phyloP scores from a whole-genome alignment of 2,113 vertebrate species.

The Neolamprologus devosi region DNA sequence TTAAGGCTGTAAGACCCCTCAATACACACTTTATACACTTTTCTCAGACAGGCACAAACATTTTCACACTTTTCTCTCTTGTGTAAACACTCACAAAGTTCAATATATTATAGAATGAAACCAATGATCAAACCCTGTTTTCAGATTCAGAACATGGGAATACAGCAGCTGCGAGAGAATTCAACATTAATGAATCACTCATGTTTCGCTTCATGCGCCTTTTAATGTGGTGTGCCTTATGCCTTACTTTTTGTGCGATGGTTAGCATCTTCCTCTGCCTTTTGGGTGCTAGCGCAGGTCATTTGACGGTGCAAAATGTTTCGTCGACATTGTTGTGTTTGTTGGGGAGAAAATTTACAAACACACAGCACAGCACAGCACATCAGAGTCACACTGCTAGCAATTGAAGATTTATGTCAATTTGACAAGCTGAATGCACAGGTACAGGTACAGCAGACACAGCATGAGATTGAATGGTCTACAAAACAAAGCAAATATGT shows the following conservation, averaged over 20 bases:
- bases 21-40: not conserved
- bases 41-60: not conserved
- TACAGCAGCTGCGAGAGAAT: rapidly evolving
- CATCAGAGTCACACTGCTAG: not conserved
- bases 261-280: not conserved
- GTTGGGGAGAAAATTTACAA: not conserved
- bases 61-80: not conserved
- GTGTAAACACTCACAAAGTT: not conserved
- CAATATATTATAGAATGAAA: not conserved
- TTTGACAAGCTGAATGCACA: not conserved
- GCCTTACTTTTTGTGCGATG: not conserved
- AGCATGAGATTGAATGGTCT: not conserved
- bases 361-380: not conserved
- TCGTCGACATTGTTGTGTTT: not conserved
- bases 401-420: not conserved
- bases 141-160: not conserved
- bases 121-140: not conserved
- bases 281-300: not conserved
- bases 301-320: not conserved
- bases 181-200: rapidly evolving
- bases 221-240: not conserved
- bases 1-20: no score
- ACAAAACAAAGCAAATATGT: not conserved
- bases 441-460: not conserved
- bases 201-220: not conserved